Percentiles rank a stretch among this genome's conserved stretches.
Evolutionary conservation across 2,888 invertebrate genomes (phyloP).

Genomic region (Sinodicranocentrus sp.): DNA sequence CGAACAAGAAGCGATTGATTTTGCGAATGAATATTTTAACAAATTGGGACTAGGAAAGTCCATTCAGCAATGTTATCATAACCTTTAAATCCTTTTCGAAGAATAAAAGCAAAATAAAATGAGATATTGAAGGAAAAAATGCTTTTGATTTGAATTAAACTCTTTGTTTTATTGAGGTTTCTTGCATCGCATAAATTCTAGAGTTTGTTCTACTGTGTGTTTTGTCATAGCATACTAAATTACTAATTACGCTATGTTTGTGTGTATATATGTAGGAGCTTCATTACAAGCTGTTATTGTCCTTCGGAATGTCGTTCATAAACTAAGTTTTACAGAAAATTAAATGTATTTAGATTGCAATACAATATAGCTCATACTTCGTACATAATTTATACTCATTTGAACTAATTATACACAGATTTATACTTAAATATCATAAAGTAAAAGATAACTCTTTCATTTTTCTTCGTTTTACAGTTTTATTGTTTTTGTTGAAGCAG

Average conservation of each 20-base stretch:
- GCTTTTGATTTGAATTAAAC: neutral
- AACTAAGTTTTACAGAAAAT: constrained; percentile 11
- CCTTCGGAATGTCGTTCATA: constrained; percentile 37
- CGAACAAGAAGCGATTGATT: neutral
- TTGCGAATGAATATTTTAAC: neutral
- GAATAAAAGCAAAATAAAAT: neutral
- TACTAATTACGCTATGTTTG: too few species aligned
- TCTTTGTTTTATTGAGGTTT: constrained; percentile 11
- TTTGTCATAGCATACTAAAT: too few species aligned
- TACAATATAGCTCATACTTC: constrained; percentile 9
- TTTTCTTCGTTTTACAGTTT: too few species aligned
- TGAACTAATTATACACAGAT: neutral
- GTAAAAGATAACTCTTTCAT: neutral
- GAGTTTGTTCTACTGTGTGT: constrained; percentile 2
- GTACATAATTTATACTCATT: neutral
- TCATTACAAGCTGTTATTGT: constrained; percentile 50
- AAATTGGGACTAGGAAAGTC: constrained; percentile 12
- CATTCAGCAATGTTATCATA: constrained; percentile 8
- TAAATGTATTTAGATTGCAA: neutral
- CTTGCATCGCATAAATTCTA: constrained; percentile 39
- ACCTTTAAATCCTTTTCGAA: neutral
- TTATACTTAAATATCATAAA: neutral
- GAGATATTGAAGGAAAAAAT: constrained; percentile 7
- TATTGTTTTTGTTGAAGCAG: too few species aligned
- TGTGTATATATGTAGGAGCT: neutral